A percentile compares a stretch with the other conserved stretches of the same genome.
Conservation (phyloP, 2,113 vertebrate genomes). For the Osmerus eperlanus region DNA sequence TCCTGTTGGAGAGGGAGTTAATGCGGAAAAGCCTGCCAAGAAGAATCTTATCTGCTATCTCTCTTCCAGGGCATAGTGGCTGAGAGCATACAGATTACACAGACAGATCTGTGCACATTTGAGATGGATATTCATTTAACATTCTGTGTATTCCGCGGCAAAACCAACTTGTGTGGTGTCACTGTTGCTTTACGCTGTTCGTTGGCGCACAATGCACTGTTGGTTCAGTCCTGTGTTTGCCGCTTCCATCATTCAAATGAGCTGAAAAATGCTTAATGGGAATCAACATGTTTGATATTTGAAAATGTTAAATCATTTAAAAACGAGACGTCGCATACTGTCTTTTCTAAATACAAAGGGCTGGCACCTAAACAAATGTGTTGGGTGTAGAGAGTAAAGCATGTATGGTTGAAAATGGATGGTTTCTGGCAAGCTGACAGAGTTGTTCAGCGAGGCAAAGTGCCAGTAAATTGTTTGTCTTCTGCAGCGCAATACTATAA, state of each 20-base stretch:
- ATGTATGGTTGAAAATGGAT: conserved; percentile 77
- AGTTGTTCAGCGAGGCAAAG: conserved; percentile 81
- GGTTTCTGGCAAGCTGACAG: conserved; percentile 76
- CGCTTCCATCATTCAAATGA: not conserved
- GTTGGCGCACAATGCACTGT: not conserved
- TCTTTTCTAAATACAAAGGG: conserved; percentile 47
- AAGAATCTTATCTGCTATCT: conserved; percentile 50
- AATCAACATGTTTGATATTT: conserved; percentile 30
- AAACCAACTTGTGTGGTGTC: not conserved
- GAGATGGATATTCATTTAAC: not conserved
- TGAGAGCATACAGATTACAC: conserved; percentile 25
- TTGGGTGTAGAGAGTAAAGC: conserved; percentile 65
- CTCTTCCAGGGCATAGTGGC: conserved; percentile 41
- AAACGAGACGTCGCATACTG: conserved; percentile 47
- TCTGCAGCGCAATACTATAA: conserved; percentile 79
- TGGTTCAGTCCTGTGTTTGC: not conserved
- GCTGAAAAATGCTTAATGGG: conserved; percentile 23
- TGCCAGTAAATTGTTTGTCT: conserved; percentile 86
- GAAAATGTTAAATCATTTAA: conserved; percentile 48
- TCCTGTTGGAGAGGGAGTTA: conserved; percentile 60
- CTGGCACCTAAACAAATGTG: conserved; percentile 67
- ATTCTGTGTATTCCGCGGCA: not conserved
- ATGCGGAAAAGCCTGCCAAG: conserved; percentile 61
- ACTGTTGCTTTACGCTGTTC: not conserved
- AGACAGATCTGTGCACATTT: not conserved